Evolutionary conservation across 2,797 vertebrate species (phyloP).

Genomic region (Phoxinus dragarum): DNA sequence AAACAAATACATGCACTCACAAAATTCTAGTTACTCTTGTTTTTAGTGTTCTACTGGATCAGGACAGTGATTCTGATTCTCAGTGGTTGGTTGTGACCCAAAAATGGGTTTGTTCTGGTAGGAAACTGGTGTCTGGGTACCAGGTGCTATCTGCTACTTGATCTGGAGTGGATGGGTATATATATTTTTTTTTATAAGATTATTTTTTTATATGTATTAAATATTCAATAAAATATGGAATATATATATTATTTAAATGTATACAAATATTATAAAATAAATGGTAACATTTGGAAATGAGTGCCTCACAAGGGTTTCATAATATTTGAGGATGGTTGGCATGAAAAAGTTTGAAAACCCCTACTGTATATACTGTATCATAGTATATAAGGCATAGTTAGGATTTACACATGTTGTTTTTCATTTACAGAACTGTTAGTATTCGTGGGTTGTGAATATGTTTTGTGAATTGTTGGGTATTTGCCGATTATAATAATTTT

Average conservation of each 20-base stretch:
- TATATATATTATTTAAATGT: no score
- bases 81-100: neutral
- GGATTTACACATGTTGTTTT: neutral
- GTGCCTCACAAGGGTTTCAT: neutral
- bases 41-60: constrained; percentile 27
- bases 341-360: neutral
- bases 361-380: neutral
- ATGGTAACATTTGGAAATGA: neutral
- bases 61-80: neutral
- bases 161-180: no score
- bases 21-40: constrained; percentile 25
- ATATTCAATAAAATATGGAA: neutral
- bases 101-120: neutral
- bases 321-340: neutral
- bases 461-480: neutral
- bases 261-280: no score
- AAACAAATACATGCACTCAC: constrained; percentile 18
- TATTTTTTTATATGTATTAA: neutral
- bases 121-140: neutral
- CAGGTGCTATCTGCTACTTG: neutral
- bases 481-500: neutral
- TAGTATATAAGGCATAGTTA: neutral
- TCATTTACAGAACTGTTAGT: neutral
- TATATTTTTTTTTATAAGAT: no score
- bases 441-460: neutral